Evolutionary conservation across 2,113 vertebrate species (phyloP), one percentile per base, ranked within the genome.

Genomic region (Macheiramphus alcinus): DNA sequence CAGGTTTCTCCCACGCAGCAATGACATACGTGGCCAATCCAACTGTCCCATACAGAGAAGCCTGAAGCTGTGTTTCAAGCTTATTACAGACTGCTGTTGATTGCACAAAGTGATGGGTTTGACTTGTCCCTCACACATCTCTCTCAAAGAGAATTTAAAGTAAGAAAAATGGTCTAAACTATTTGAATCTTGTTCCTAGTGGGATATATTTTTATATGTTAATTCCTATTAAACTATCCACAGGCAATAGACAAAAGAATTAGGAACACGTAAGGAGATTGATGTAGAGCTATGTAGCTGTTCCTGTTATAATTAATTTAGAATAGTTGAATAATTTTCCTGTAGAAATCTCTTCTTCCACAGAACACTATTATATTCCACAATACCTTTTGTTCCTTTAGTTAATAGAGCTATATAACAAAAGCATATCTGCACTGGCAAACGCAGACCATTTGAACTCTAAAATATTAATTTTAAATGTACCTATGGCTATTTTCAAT

Each of bases 381-480:
- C 43, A 92, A 31, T 97, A 87, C 66, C 85, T 97, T 97, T 96
- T 98, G 80, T 97, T 96, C 92, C 94, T 95, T 95, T 75, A 88
- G 87, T 86, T 98, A 96, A 97, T 97, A 96, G 95, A 97, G 66
- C 93, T 58, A 55, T 95, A 90, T 94, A 97, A 91, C 92, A 96
- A 92, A 96, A 91, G 72, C 79, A 53, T 95, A 90, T 92, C 90
- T 96, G 40, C 56, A 68, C 50, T 90, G 84, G 86, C 78, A 96
- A 95, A 96, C 86, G 90, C 55, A 91, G 95, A 81, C 90, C 94
- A 72, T 82, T 95, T 97, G 94, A 98, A 97, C 96, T 94, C 86
- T 96, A 83, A 97, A 96, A 96, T 97, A 97, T 97, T 97, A 97
- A 97, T 97, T 97, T 97, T 94, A 83, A 94, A 93, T 96, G 84